Percentiles rank a stretch among this genome's conserved stretches.
Evolutionary conservation across 2,113 vertebrate genomes (phyloP).

Genomic region (Labeo rohita): DNA sequence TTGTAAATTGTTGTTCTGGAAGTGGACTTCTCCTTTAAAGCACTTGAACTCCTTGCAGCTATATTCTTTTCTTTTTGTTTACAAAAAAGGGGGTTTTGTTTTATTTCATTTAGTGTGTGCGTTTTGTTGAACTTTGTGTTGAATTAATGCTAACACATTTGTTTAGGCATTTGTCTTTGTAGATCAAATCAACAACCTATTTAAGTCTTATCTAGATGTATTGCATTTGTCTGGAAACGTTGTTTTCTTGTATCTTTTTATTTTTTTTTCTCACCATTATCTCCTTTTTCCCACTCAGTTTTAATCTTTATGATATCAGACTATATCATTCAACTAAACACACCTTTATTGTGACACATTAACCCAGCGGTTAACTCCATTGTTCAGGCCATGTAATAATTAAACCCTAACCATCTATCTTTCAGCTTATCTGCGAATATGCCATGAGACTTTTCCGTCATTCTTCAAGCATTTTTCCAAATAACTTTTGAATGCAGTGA

Average conservation of each 20-base stretch:
- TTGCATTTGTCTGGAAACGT: neutral
- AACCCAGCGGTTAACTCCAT: neutral
- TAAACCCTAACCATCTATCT: conserved; percentile 2
- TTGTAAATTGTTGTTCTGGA: no score
- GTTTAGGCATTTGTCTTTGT: neutral
- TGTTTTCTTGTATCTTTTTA: neutral
- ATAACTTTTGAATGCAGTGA: neutral
- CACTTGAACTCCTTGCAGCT: no score
- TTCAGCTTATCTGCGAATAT: neutral
- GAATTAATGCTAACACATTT: neutral
- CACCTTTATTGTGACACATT: conserved; percentile 17
- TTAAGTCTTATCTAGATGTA: neutral
- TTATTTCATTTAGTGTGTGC: no score
- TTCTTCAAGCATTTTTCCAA: neutral
- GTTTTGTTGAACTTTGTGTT: neutral
- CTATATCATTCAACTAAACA: neutral
- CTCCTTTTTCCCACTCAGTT: neutral
- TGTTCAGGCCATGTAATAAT: conserved; percentile 12
- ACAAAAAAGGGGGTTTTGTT: no score
- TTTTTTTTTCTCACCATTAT: neutral
- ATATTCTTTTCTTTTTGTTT: no score
- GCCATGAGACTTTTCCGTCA: neutral
- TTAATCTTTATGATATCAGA: conserved; percentile 14
- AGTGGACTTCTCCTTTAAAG: no score
- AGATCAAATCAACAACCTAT: neutral